These are phyloP conservation scores for Alectura lathami DNA, from an alignment of 2,113 vertebrate species.

Conservation along the genomic window DNA sequence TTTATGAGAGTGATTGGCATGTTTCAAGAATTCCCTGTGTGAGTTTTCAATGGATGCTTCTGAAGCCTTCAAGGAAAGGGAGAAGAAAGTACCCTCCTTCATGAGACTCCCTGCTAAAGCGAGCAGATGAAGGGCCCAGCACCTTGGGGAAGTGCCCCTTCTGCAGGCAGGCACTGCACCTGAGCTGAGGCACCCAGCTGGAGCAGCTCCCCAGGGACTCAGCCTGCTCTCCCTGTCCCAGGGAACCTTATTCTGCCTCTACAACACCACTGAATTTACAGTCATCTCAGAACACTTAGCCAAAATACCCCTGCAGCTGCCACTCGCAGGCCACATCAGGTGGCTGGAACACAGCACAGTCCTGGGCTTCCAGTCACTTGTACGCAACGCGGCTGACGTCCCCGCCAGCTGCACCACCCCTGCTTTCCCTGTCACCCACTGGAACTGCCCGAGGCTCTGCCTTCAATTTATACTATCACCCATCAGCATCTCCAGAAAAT, in stretches of 20 bases:
- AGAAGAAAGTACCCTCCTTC: background rate
- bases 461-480: background rate
- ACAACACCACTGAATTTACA: accelerated
- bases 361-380: background rate
- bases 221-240: too few relatives aligned
- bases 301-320: background rate
- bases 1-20: accelerated
- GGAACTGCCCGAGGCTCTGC: background rate
- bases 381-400: too few relatives aligned
- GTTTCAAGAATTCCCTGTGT: background rate
- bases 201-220: accelerated
- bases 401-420: background rate
- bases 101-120: accelerated
- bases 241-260: background rate
- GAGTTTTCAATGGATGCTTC: accelerated
- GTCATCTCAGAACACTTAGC: background rate
- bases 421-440: background rate
- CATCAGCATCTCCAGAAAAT: background rate
- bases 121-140: too few relatives aligned
- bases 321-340: background rate
- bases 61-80: background rate
- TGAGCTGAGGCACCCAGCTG: accelerated
- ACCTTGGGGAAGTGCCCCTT: accelerated
- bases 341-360: background rate
- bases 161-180: accelerated